Percentiles rank a stretch among this genome's conserved stretches.
Conservation (phyloP, 2,113 vertebrate genomes). For the Sinocyclocheilus anophthalmus region DNA sequence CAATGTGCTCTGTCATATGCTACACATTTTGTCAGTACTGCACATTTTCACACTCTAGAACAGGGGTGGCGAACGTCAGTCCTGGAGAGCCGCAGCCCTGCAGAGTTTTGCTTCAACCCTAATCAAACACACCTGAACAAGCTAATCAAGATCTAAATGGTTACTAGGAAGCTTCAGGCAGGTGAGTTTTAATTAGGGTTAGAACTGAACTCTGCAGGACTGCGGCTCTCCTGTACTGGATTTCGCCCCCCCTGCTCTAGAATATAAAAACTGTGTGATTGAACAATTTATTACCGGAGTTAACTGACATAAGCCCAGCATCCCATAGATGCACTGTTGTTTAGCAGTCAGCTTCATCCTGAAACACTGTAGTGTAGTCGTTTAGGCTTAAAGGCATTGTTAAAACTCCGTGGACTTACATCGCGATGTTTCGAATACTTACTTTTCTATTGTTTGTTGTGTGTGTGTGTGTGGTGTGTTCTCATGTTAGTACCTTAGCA, state of each 20-base stretch:
- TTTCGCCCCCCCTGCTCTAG: neutral
- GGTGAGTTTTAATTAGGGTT: no score
- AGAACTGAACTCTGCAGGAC: no score
- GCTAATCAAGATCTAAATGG: no score
- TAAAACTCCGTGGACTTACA: neutral
- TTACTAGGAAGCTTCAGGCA: no score
- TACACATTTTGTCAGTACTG: neutral
- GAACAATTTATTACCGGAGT: neutral
- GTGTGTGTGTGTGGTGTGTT: conserved; percentile 9
- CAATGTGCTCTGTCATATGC: neutral
- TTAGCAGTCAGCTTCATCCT: neutral
- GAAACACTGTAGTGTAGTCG: neutral
- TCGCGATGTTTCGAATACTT: neutral
- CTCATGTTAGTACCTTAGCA: conserved; percentile 62
- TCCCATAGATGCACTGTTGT: conserved; percentile 46
- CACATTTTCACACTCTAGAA: neutral
- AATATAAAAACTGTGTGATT: neutral
- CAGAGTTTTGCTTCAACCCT: no score
- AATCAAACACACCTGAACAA: no score
- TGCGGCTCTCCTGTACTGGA: no score
- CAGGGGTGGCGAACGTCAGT: no score
- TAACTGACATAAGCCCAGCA: neutral
- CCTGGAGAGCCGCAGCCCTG: no score
- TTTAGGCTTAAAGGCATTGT: neutral
- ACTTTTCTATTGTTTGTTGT: neutral